Evolutionary conservation across 2,113 vertebrate species (phyloP).

Genomic region (Aramus guarauna): DNA sequence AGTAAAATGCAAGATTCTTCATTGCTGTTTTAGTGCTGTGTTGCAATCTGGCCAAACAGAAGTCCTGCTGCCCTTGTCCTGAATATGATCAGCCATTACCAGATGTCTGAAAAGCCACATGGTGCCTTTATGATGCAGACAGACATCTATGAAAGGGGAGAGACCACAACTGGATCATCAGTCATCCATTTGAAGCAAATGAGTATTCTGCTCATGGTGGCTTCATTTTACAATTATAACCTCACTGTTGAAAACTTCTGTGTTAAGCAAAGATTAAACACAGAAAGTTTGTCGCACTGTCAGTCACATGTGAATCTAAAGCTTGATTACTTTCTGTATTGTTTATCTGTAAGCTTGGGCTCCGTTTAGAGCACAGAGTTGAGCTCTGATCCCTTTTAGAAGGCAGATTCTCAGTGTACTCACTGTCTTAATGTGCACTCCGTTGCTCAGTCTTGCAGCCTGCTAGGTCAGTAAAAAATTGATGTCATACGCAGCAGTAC

Average conservation of each 20-base stretch:
- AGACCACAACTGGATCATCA: background rate
- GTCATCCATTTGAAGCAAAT: background rate
- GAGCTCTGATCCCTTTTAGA: background rate
- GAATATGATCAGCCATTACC: background rate
- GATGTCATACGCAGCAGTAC: background rate
- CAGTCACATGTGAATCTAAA: background rate
- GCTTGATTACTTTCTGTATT: background rate
- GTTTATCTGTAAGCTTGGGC: background rate
- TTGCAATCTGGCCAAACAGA: background rate
- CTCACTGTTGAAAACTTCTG: background rate
- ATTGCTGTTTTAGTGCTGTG: background rate
- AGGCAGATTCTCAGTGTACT: background rate
- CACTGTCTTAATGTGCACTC: background rate
- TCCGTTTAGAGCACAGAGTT: background rate
- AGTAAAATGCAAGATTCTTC: slow-evolving; percentile 9
- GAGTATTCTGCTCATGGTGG: background rate
- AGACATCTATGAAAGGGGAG: background rate
- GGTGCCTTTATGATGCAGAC: background rate
- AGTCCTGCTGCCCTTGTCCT: background rate
- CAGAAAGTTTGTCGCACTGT: background rate
- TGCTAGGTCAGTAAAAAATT: background rate
- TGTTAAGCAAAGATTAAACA: background rate
- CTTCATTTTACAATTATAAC: background rate
- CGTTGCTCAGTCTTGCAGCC: background rate
- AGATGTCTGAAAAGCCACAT: background rate